phyloP scores from a whole-genome alignment of 2,113 vertebrate species.

The Alethe diademata region DNA sequence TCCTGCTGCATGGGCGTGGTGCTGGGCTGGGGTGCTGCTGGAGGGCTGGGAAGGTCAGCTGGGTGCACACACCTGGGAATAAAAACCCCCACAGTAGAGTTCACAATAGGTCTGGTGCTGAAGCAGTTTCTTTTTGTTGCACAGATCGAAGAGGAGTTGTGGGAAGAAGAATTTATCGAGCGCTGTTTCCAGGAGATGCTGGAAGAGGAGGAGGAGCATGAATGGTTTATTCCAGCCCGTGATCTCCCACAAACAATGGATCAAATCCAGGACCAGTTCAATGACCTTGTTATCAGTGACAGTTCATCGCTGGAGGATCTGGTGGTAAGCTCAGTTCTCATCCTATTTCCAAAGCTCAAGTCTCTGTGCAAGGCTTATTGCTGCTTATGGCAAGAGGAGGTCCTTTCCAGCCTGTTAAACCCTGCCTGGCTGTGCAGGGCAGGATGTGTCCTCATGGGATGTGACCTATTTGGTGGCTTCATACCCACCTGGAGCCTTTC shows the following conservation, averaged over 20 bases:
- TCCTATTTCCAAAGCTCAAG: neutral
- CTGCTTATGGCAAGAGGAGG: neutral
- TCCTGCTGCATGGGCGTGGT: fast-evolving
- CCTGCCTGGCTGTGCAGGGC: fast-evolving
- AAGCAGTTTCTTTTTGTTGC: neutral
- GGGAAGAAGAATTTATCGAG: constrained; percentile 95
- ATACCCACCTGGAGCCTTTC: neutral
- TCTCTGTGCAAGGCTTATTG: neutral
- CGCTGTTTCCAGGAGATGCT: constrained; percentile 92
- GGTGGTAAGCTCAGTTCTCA: constrained; percentile 75
- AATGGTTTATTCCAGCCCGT: constrained; percentile 93
- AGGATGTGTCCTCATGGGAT: neutral
- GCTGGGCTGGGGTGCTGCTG: neutral
- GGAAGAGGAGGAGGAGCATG: constrained; percentile 90
- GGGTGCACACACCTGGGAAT: neutral
- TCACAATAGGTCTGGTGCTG: neutral
- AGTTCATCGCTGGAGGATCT: constrained; percentile 80
- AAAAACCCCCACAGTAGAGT: neutral
- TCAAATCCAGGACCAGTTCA: constrained; percentile 87
- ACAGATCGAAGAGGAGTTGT: constrained; percentile 91
- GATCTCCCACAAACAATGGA: constrained; percentile 84
- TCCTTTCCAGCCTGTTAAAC: neutral
- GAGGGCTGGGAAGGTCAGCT: neutral
- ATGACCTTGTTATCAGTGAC: constrained; percentile 84
- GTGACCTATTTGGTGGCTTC: neutral